Base-by-base conservation (phyloP, 2,888 invertebrate genomes). In the Orthonychiurus folsomi region DNA sequence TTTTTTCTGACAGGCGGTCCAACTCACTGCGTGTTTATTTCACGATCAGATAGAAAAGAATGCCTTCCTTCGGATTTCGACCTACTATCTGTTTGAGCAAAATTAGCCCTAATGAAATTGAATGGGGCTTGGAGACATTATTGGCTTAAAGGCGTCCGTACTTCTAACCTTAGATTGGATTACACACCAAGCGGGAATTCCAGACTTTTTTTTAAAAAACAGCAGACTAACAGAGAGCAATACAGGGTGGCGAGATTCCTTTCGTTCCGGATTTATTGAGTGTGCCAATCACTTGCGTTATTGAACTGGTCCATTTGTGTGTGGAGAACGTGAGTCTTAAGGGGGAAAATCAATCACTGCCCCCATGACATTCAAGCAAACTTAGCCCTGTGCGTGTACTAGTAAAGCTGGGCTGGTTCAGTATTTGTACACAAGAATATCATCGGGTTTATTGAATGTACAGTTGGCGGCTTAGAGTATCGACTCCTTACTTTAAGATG, bases 281-380 rank as follows among this genome's bases (percentile, higher is more conserved):
- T 20, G 54, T 54, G 54, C 54, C 54, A 54, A 54, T 54, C 54
- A 54, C 54, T 54, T 54, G 54, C 23, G 21, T 54, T 54, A 54
- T 54, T 54, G 54, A 54, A 54, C 54, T 54, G 21, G 18, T 54
- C 1, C 21, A 23, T 54, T 54, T 3, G n/a, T 24, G 23, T 12
- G 25, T 24, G 54, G 20, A 12, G 54, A 2, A 24, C 54, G 25
- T 3, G 25, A 24, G 54, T 21, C 23, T 21, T 54, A 24, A 24
- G 25, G 23, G n/a, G 23, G 23, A 54, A 54, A 54, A 54, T 54
- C 54, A 54, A 54, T 54, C 54, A 54, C 54, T 54, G 54, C 54
- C 54, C 50, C 15, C 37, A 37, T 37, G 37, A 15, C 37, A 37
- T 37, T 37, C 37, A n/a, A n/a, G 9, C 9, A 21, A 24, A 54